phyloP scores from a whole-genome alignment of 2,888 invertebrate species.

The Apamea monoglypha region DNA sequence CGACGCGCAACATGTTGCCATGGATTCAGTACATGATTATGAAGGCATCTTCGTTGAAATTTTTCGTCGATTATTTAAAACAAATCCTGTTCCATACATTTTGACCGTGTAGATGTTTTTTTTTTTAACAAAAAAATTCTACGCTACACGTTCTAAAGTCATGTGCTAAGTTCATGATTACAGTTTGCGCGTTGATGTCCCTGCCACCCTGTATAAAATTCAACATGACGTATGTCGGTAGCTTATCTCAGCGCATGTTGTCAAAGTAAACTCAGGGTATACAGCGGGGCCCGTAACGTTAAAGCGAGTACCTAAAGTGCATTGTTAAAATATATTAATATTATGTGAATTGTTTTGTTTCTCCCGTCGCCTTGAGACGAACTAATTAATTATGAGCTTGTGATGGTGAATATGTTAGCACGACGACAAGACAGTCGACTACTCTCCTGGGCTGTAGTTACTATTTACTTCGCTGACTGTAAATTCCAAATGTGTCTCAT shows the following conservation, averaged over 20 bases:
- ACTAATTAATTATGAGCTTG: not conserved
- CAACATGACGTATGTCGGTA: slow-evolving; percentile 36
- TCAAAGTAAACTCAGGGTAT: slow-evolving; percentile 57
- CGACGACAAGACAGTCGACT: not conserved
- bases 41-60: not conserved
- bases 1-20: not conserved
- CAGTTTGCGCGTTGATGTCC: not conserved
- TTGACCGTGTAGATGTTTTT: not conserved
- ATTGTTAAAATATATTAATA: slow-evolving; percentile 52
- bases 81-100: not conserved
- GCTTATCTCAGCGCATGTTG: slow-evolving; percentile 55
- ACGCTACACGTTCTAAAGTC: not conserved
- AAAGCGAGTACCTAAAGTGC: slow-evolving; percentile 53
- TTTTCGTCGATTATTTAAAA: not conserved
- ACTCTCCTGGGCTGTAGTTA: not conserved
- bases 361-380: not conserved
- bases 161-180: not conserved
- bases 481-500: not conserved
- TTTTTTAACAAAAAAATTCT: too few relatives aligned
- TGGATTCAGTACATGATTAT: not conserved
- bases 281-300: slow-evolving; percentile 39
- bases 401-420: not conserved
- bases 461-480: not conserved
- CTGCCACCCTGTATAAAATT: slow-evolving; percentile 18
- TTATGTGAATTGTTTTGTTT: slow-evolving; percentile 36